Conservation (phyloP, 2,797 vertebrate genomes). For the Calcarius lapponicus region DNA sequence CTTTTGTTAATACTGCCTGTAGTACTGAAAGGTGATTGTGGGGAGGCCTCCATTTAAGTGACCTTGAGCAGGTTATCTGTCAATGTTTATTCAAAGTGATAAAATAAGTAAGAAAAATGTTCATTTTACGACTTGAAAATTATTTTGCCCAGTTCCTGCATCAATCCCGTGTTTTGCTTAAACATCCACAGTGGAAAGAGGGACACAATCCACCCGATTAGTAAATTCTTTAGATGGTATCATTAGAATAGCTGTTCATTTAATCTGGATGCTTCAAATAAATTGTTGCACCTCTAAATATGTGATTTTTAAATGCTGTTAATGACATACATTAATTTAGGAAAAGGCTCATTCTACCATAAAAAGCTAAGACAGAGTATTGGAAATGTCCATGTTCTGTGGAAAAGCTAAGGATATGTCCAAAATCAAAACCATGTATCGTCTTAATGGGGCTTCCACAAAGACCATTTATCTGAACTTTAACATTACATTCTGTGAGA, state of each 20-base stretch:
- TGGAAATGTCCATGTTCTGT: constrained; percentile 9
- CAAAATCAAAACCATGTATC: neutral
- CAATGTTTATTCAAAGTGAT: neutral
- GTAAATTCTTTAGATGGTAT: neutral
- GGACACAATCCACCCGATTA: neutral
- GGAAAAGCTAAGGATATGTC: constrained; percentile 3
- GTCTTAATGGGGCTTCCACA: neutral
- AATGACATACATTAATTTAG: constrained; percentile 3
- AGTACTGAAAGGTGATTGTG: neutral
- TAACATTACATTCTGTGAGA: neutral
- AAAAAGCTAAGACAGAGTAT: constrained; percentile 1
- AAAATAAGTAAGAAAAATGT: neutral
- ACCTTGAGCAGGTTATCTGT: neutral
- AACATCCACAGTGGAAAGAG: neutral
- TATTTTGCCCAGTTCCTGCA: neutral
- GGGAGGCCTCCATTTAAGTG: neutral
- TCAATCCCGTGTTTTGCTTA: neutral
- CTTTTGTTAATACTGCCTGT: neutral
- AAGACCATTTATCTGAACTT: neutral
- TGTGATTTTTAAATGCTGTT: constrained; percentile 34
- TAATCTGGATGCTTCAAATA: constrained; percentile 13
- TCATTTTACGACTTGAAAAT: neutral
- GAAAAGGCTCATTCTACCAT: constrained; percentile 1
- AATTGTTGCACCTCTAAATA: constrained; percentile 29
- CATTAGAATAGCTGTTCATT: constrained; percentile 23